Percentiles rank a stretch among this genome's conserved stretches.
Evolutionary conservation across 2,113 vertebrate species (phyloP).

Genomic region (Nyctibius bracteatus): DNA sequence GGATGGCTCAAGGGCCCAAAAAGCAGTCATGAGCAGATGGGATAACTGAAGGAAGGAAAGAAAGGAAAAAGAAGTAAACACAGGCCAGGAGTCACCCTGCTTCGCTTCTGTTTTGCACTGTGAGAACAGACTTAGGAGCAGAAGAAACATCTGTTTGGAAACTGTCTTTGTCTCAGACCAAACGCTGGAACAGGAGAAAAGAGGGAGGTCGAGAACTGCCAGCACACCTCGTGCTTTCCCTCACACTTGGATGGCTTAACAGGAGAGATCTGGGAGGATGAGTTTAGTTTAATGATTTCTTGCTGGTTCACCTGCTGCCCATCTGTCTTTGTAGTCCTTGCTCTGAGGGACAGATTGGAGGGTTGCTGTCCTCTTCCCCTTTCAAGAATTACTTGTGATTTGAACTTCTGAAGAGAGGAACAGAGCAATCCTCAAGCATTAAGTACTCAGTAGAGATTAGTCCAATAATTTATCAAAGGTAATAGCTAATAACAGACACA

Average conservation of each 20-base stretch:
- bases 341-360: conserved; percentile 37
- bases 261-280: conserved; percentile 25
- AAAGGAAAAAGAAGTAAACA: not conserved
- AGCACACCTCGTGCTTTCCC: conserved; percentile 24
- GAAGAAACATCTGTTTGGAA: conserved; percentile 24
- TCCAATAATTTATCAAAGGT: conserved; percentile 37
- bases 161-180: not conserved
- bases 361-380: conserved; percentile 8
- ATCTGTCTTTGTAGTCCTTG: conserved; percentile 57
- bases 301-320: conserved; percentile 61
- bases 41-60: not conserved
- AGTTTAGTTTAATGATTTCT: conserved; percentile 58
- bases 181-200: not conserved
- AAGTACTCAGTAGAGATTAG: conserved; percentile 38
- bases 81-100: not conserved
- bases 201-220: not conserved
- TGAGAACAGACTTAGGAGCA: not conserved
- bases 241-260: conserved; percentile 26
- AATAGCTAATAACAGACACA: conserved; percentile 25
- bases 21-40: not conserved
- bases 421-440: not conserved
- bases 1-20: not conserved
- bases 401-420: conserved; percentile 13
- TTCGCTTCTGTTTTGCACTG: not conserved
- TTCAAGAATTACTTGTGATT: not conserved